Evolutionary conservation across 1,140 invertebrate genomes (phyloP), one percentile per base, ranked within the genome.

Genomic region (Oreohelix idahoensis): DNA sequence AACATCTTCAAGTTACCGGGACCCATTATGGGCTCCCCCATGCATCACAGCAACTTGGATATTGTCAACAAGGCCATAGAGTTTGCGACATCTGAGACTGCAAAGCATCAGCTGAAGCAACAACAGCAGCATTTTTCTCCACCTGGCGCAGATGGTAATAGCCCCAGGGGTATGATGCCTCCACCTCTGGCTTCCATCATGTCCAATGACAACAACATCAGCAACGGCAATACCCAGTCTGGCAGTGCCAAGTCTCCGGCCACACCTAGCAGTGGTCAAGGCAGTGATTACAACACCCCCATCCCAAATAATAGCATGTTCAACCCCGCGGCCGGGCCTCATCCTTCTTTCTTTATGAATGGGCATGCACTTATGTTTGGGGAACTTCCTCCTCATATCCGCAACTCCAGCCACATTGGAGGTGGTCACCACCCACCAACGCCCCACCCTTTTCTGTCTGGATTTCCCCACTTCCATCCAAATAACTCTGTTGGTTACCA

Each of bases 1-100:
- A 84, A 83, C 58, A 87, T 89, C 78, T 90, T 89, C 83, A 90
- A 90, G 81, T 73, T 86, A 45, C 87, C 88, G 1, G 84, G 85
- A 17, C 85, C 87, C 8, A 51, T 85, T 15, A 86, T 88, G 83
- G 83, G 84, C 23, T 86, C 87, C 5, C 73, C 75, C 53, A 81
- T 73, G 38, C 76, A 79, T 39, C 86, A 85, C 58, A 81, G 23
- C 76, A 83, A 70, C 78, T 69, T 84, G 73, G 84, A 83, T 32
- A 69, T 83, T 35, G 74, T 86, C 81, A 77, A 84, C 80, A 79
- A 79, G 51, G 84, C 84, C 78, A 81, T 81, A 29, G 83, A 82
- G 83, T 87, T 85, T 81, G 85, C 81, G 79, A 87, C 81, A 84
- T 86, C 39, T 76, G 84, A 58, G 51, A 63, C 66, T 77, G 77